Evolutionary conservation across 2,888 invertebrate species (phyloP).

Genomic region (Agriopis aurantiaria): DNA sequence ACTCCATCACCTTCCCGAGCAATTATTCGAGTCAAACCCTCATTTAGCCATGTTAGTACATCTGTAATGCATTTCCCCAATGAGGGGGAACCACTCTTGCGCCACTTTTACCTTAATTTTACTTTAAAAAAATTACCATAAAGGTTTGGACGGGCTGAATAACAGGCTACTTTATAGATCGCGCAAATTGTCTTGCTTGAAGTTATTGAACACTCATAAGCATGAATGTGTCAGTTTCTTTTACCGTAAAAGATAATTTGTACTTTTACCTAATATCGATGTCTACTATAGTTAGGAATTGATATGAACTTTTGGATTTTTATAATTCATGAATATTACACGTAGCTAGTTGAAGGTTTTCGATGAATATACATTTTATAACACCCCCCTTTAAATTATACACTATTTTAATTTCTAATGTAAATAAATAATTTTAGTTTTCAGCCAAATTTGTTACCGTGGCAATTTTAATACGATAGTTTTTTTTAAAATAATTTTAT

Average conservation of each 20-base stretch:
- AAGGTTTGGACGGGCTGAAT: not conserved
- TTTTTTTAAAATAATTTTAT: constrained; percentile 48
- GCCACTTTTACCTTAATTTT: too few relatives aligned
- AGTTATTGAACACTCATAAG: not conserved
- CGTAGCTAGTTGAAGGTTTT: constrained; percentile 64
- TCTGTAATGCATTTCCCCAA: too few relatives aligned
- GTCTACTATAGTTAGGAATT: constrained; percentile 61
- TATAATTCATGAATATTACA: constrained; percentile 49
- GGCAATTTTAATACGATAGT: constrained; percentile 49
- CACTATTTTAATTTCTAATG: constrained; percentile 60
- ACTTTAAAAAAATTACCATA: too few relatives aligned
- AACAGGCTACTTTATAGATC: constrained; percentile 14
- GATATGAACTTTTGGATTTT: constrained; percentile 60
- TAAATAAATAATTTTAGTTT: constrained; percentile 75
- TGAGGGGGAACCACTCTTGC: too few relatives aligned
- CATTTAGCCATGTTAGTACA: too few relatives aligned
- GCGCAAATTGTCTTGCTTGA: constrained; percentile 1
- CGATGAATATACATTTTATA: constrained; percentile 63
- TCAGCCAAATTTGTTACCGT: constrained; percentile 74
- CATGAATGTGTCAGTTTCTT: not conserved
- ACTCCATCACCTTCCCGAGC: too few relatives aligned
- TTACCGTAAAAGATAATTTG: constrained; percentile 4
- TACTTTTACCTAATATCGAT: constrained; percentile 23
- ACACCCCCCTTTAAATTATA: constrained; percentile 49
- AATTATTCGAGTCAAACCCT: too few relatives aligned